Conservation (phyloP, 2,113 vertebrate genomes). For the Oreochromis tanganicae region DNA sequence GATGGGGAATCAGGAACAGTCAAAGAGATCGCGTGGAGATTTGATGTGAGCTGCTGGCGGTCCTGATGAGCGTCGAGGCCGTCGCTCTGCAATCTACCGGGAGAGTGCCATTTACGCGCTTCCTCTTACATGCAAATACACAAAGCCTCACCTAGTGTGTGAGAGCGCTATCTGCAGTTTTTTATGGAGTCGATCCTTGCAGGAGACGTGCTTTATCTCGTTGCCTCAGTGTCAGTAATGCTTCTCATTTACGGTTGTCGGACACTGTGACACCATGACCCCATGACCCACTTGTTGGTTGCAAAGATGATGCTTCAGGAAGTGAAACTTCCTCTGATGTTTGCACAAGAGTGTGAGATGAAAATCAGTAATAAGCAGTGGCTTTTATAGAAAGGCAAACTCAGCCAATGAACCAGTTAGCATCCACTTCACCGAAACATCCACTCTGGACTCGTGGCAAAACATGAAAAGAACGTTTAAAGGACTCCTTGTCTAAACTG, state of each 20-base stretch:
- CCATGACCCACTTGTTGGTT: background rate
- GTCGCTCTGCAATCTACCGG: background rate
- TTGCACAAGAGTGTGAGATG: background rate
- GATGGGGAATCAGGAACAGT: slow-evolving; percentile 15
- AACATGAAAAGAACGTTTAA: background rate
- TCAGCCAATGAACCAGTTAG: background rate
- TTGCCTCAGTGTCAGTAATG: background rate
- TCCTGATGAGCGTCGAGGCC: background rate
- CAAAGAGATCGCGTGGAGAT: background rate
- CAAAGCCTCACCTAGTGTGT: background rate
- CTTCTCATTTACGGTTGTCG: background rate
- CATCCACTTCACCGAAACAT: background rate
- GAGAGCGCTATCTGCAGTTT: background rate
- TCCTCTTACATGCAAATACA: background rate
- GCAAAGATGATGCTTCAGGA: background rate
- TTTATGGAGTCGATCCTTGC: background rate
- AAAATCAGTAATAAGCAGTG: background rate
- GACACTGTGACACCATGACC: background rate
- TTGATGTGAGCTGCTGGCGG: background rate
- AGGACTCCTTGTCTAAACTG: background rate
- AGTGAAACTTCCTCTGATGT: background rate
- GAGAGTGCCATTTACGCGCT: background rate
- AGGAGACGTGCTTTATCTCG: background rate
- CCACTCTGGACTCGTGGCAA: background rate
- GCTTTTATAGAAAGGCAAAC: background rate